phyloP scores from a whole-genome alignment of 1,140 invertebrate species.

The Drosophila lacteicornis region DNA sequence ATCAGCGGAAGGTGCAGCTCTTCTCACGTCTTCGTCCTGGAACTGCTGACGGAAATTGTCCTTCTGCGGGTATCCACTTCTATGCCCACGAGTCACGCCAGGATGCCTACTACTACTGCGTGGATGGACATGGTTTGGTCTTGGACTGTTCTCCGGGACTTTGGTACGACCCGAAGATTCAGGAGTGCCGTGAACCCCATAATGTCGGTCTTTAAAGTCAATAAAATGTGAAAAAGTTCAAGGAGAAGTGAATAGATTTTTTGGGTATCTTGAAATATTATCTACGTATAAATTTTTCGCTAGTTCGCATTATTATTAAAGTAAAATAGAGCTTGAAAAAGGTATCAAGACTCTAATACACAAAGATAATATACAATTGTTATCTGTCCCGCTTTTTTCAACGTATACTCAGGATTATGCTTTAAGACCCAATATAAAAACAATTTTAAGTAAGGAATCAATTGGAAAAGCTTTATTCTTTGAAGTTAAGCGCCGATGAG shows the following conservation, averaged over 20 bases:
- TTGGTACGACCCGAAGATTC: constrained; percentile 56
- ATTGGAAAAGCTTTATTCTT: constrained; percentile 5
- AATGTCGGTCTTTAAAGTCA: constrained; percentile 15
- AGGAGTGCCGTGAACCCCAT: constrained; percentile 63
- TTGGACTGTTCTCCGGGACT: constrained; percentile 72
- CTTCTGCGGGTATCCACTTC: constrained; percentile 57
- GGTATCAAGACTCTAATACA: no score
- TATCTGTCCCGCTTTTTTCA: background rate
- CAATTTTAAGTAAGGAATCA: background rate
- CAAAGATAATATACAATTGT: background rate
- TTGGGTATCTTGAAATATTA: background rate
- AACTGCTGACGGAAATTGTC: constrained; percentile 52
- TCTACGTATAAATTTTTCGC: no score
- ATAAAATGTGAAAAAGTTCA: constrained; percentile 4
- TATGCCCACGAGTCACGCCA: constrained; percentile 49
- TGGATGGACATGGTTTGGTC: constrained; percentile 64
- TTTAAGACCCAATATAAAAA: background rate
- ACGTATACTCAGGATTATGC: background rate
- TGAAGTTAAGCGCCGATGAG: constrained; percentile 28
- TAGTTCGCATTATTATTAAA: background rate
- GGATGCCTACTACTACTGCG: constrained; percentile 72
- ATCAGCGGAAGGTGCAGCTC: constrained; percentile 41
- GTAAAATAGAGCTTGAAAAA: background rate
- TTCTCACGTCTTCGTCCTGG: constrained; percentile 30
- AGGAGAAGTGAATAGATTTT: background rate